Base-by-base conservation (phyloP, 2,888 invertebrate species). In the Drosophila rellima region DNA sequence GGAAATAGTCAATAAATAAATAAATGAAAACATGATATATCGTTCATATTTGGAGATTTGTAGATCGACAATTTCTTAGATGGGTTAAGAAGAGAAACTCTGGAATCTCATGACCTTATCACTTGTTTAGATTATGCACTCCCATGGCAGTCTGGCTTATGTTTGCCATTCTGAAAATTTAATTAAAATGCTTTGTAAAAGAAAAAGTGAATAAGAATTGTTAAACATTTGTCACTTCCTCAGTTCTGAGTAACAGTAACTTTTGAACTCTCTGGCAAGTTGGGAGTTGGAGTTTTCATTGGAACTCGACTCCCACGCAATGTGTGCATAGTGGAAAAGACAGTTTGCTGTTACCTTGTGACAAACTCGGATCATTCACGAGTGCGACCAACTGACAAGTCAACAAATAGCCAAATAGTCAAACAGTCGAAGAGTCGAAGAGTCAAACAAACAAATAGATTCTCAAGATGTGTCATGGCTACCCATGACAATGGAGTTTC, bases 361-460 rank as follows among this genome's bases (percentile, higher is more conserved):
- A 81, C 82, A 78, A 71, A 83, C 87, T 78, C 62, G 69, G 74
- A 80, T 86, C 87, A 82, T 78, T 80, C 54, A 59, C 68, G 83
- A 81, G 81, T 80, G 78, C 74, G 65, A 61, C 40, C 40, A 69
- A 67, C 51, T 45, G 61, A 45, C 47, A 61, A 39, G 51, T 65
- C 65, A 64, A 75, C 63, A 59, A 73, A 81, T 71, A 78, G 59
- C 17, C 57, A 57, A 50, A 70, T 63, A 75, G 72, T 62, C 68
- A 73, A 77, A 72, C 70, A 74, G 61, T 64, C 63, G 45, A 51
- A 44, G n/a, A 20, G 60, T 39, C 42, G 31, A 52, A 50, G 47
- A 67, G 54, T 56, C 47, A 57, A 42, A 39, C 67, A 63, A 68
- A 74, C 76, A 79, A 77, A 78, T 70, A 37, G 70, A 63, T 85